These are phyloP conservation scores for Cremastinae sp. DNA, from an alignment of 2,888 invertebrate genomes.

Conservation along the genomic window DNA sequence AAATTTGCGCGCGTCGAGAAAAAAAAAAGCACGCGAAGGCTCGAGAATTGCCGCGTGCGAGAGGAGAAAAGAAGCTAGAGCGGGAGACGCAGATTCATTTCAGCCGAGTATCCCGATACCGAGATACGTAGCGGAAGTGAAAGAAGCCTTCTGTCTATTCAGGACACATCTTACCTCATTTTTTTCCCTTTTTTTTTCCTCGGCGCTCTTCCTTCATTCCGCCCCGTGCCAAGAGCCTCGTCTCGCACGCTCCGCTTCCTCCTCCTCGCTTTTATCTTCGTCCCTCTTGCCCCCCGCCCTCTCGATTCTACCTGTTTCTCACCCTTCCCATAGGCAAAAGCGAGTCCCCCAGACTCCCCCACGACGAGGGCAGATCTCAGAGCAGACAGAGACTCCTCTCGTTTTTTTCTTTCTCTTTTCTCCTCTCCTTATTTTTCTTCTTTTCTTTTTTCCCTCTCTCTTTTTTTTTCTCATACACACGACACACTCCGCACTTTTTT, in stretches of 20 bases:
- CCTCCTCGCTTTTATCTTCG: conserved; percentile 8
- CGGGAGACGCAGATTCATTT: no score
- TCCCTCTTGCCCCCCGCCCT: conserved; percentile 18
- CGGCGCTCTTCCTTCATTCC: conserved; percentile 40
- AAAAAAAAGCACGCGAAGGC: no score
- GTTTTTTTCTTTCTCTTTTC: conserved; percentile 44
- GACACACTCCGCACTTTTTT: no score
- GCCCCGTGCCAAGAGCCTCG: conserved; percentile 24
- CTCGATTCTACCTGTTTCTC: conserved; percentile 29
- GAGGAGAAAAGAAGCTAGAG: conserved; percentile 29
- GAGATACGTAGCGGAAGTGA: conserved; percentile 1
- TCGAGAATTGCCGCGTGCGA: no score
- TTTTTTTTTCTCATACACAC: conserved; percentile 66
- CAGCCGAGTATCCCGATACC: conserved; percentile 1
- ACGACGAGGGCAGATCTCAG: conserved; percentile 34
- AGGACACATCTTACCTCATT: conserved; percentile 11
- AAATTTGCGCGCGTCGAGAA: no score
- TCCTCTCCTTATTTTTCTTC: conserved; percentile 67
- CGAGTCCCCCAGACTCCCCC: conserved; percentile 25
- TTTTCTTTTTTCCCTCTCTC: conserved; percentile 60
- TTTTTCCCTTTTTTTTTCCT: conserved; percentile 4
- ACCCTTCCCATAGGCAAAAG: conserved; percentile 9
- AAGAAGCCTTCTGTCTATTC: conserved; percentile 31
- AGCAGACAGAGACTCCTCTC: conserved; percentile 45
- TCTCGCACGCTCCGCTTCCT: conserved; percentile 27